phyloP scores from a whole-genome alignment of 2,113 vertebrate genomes.

The Pseudopipra pipra region DNA sequence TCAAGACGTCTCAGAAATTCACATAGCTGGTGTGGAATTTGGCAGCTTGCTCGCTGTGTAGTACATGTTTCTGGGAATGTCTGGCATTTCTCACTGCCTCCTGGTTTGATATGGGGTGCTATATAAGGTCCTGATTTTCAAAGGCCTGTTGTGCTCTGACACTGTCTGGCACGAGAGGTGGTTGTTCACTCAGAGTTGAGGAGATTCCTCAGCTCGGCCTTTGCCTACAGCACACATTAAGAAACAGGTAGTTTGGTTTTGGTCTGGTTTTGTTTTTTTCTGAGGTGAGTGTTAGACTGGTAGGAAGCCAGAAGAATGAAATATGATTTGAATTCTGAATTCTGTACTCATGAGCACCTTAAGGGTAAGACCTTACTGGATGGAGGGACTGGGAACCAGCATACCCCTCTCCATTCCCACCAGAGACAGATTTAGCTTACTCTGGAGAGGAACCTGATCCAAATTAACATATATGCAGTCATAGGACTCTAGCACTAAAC shows the following conservation, averaged over 20 bases:
- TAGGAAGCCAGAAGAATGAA: not conserved
- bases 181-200: fast-evolving
- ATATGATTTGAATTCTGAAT: not conserved
- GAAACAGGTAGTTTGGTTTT: not conserved
- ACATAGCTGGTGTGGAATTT: not conserved
- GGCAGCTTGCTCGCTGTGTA: not conserved
- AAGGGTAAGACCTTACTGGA: not conserved
- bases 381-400: not conserved
- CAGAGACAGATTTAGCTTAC: not conserved
- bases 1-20: not conserved
- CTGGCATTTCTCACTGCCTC: not conserved
- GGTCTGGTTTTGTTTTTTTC: not conserved
- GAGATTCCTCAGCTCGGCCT: not conserved
- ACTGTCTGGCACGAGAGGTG: no score
- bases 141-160: not conserved
- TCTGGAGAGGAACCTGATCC: not conserved
- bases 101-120: not conserved
- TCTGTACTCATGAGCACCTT: not conserved
- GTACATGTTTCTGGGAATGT: not conserved
- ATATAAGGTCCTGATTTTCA: not conserved
- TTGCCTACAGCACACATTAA: not conserved
- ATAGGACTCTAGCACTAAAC: not conserved
- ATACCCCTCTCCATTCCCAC: not conserved
- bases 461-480: not conserved
- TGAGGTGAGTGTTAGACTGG: not conserved